phyloP scores from a whole-genome alignment of 53 echinoderm and acorn worm genomes.

The Holothuria leucospilota region DNA sequence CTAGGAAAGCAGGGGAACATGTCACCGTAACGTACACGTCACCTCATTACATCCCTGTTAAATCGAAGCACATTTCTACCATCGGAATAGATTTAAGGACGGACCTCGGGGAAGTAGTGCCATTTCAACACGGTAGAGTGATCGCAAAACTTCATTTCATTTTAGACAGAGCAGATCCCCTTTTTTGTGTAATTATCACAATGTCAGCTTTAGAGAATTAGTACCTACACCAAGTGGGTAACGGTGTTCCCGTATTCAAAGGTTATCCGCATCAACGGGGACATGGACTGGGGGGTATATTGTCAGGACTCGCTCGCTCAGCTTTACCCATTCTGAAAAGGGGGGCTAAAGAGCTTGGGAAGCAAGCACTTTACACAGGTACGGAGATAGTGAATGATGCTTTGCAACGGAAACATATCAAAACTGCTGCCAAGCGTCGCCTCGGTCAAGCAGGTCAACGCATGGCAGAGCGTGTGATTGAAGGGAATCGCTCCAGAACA shows the following conservation, averaged over 20 bases:
- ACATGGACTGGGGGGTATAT: not conserved
- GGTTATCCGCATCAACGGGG: constrained; percentile 29
- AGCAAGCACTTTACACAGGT: too few species aligned
- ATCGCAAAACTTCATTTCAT: too few species aligned
- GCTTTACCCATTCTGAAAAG: too few species aligned
- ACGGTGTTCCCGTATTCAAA: too few species aligned
- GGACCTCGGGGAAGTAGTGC: not conserved
- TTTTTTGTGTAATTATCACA: not conserved
- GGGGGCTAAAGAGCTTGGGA: too few species aligned
- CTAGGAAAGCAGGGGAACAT: not conserved
- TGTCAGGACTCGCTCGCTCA: constrained; percentile 34
- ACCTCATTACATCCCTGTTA: not conserved
- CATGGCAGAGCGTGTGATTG: constrained; percentile 59
- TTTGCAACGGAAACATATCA: not conserved
- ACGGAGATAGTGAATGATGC: too few species aligned
- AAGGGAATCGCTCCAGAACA: not conserved
- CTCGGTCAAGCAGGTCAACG: constrained; percentile 43
- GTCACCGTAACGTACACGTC: not conserved
- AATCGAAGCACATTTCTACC: not conserved
- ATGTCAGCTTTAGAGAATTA: not conserved
- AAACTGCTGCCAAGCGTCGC: constrained; percentile 16
- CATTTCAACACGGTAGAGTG: not conserved
- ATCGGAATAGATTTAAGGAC: not conserved
- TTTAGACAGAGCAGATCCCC: not conserved
- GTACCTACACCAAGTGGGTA: constrained; percentile 4